These are phyloP conservation scores for Spatulosminthurus flaviceps DNA, from an alignment of 2,888 invertebrate species.

Conservation along the genomic window DNA sequence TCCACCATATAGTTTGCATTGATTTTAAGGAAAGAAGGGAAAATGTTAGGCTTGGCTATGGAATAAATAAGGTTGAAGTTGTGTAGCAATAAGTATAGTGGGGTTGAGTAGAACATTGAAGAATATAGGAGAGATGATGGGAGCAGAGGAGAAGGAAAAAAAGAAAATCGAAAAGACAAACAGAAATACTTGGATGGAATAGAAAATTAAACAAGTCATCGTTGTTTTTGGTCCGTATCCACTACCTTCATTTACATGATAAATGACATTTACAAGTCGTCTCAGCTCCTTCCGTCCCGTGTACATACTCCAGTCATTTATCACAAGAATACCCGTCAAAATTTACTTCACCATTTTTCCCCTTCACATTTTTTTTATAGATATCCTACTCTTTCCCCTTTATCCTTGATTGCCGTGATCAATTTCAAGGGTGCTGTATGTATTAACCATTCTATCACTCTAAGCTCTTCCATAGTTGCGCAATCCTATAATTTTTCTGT, in stretches of 20 bases:
- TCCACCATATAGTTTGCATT: too few relatives aligned
- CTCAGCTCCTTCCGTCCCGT: conserved; percentile 36
- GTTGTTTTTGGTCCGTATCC: conserved; percentile 26
- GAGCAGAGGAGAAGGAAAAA: conserved; percentile 20
- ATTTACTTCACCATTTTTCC: conserved; percentile 24
- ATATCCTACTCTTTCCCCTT: neutral
- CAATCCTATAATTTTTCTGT: conserved; percentile 9
- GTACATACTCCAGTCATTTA: conserved; percentile 35
- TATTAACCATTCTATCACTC: conserved; percentile 3
- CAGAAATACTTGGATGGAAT: conserved; percentile 45
- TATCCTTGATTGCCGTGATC: conserved; percentile 18
- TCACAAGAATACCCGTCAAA: conserved; percentile 29
- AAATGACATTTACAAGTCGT: conserved; percentile 49
- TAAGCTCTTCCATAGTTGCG: neutral
- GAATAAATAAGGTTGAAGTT: too few relatives aligned
- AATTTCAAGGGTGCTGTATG: conserved; percentile 18
- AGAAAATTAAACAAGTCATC: conserved; percentile 47
- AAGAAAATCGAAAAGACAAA: conserved; percentile 40
- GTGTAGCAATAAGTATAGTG: too few relatives aligned
- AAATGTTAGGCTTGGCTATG: too few relatives aligned
- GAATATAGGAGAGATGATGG: neutral
- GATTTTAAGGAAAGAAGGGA: too few relatives aligned
- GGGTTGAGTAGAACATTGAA: too few relatives aligned
- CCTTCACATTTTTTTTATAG: conserved; percentile 23
- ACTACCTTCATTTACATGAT: conserved; percentile 50